These are phyloP conservation scores for Arizona elegans DNA, from an alignment of 2,113 vertebrate genomes.

Conservation along the genomic window DNA sequence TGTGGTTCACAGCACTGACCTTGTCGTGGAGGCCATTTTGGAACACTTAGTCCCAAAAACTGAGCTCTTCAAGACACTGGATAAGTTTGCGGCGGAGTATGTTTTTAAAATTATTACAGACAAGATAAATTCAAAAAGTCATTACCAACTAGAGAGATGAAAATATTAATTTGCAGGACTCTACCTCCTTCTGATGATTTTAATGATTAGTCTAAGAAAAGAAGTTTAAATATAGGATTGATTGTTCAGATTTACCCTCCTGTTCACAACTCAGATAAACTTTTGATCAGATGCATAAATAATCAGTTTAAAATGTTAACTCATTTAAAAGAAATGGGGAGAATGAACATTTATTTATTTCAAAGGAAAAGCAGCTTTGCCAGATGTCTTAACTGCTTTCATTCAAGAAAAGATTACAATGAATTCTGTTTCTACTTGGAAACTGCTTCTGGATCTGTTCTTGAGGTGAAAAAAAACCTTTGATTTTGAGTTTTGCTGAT, in stretches of 20 bases:
- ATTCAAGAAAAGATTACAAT: background rate
- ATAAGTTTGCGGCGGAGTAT: constrained; percentile 90
- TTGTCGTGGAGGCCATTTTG: constrained; percentile 93
- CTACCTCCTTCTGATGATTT: background rate
- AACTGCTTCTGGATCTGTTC: background rate
- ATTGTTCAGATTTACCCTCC: background rate
- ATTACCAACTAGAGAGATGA: background rate
- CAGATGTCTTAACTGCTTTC: background rate
- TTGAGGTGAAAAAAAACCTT: background rate
- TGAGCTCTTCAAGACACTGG: constrained; percentile 84
- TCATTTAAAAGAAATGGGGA: background rate
- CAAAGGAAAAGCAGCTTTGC: background rate
- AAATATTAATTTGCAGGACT: background rate
- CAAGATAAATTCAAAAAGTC: background rate
- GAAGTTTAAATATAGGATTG: background rate
- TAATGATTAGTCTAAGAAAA: background rate
- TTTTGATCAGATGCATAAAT: background rate
- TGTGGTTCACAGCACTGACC: constrained; percentile 80
- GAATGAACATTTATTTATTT: background rate
- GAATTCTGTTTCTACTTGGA: background rate
- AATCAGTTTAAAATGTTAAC: background rate
- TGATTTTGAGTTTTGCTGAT: background rate
- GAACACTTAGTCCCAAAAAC: constrained; percentile 89
- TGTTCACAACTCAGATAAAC: background rate
- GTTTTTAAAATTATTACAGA: constrained; percentile 49